Evolutionary conservation across 1,140 invertebrate genomes (phyloP).

Genomic region (Drosophila prosaltans): DNA sequence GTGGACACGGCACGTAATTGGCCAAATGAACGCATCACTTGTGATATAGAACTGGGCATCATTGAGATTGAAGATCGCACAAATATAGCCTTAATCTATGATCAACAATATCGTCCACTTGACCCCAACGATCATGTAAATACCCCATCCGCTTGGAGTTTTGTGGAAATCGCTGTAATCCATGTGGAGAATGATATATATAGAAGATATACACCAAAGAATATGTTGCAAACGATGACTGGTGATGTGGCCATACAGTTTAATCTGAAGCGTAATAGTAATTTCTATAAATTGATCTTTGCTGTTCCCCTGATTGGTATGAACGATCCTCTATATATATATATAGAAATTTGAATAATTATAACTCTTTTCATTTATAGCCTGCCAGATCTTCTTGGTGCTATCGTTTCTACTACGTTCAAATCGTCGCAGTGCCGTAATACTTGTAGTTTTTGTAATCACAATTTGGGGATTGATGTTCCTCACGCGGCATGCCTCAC

Average conservation of each 20-base stretch:
- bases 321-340: no score
- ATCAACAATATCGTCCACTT: constrained; percentile 43
- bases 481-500: constrained; percentile 64
- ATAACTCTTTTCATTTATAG: constrained; percentile 30
- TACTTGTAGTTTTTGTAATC: constrained; percentile 61
- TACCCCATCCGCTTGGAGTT: constrained; percentile 68
- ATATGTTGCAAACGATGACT: constrained; percentile 48
- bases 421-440: constrained; percentile 65
- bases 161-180: constrained; percentile 50
- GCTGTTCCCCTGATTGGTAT: constrained; percentile 64
- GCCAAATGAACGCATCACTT: constrained; percentile 67
- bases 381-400: constrained; percentile 60
- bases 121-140: constrained; percentile 60
- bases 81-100: constrained; percentile 47
- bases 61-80: constrained; percentile 30
- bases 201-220: constrained; percentile 44
- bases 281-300: constrained; percentile 66
- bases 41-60: constrained; percentile 63
- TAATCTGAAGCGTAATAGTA: constrained; percentile 54
- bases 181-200: constrained; percentile 39
- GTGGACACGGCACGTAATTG: constrained; percentile 67
- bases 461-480: constrained; percentile 67
- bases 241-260: constrained; percentile 71
- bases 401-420: constrained; percentile 70
- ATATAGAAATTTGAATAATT: background rate